Conservation (phyloP, 2,797 vertebrate genomes). For the Paguma larvata region DNA sequence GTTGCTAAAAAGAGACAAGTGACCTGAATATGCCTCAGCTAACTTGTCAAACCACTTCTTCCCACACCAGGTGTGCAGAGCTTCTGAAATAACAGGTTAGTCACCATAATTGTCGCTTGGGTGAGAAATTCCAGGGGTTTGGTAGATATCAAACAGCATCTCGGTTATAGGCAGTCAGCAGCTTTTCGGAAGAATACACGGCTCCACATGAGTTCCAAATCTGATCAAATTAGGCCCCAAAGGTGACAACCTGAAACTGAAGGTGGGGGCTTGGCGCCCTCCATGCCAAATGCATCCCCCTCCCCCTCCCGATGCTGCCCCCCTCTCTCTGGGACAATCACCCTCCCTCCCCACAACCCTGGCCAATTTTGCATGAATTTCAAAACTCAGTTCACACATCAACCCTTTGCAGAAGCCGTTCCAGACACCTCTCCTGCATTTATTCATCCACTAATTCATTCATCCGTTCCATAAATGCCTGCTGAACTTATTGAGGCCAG, state of each 20-base stretch:
- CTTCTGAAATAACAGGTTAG: constrained; percentile 42
- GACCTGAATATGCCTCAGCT: not conserved
- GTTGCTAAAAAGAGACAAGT: not conserved
- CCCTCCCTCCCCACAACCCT: not conserved
- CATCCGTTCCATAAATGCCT: not conserved
- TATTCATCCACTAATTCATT: not conserved
- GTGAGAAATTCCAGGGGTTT: not conserved
- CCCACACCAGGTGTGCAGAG: not conserved
- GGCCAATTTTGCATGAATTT: not conserved
- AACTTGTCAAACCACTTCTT: not conserved
- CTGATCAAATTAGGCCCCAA: not conserved
- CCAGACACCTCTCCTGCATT: not conserved
- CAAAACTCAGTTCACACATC: not conserved
- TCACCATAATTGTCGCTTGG: not conserved
- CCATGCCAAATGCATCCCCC: not conserved
- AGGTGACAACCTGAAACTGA: not conserved
- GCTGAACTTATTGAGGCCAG: not conserved
- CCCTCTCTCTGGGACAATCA: not conserved
- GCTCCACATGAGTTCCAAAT: not conserved
- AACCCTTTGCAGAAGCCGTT: not conserved
- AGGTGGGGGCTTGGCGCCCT: not conserved
- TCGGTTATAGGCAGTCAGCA: not conserved
- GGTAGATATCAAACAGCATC: not conserved
- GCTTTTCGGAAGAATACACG: not conserved
- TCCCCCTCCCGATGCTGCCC: not conserved